Evolutionary conservation across 64 coral and sea anemone genomes (phyloP), one percentile per base, ranked within the genome.

Genomic region (Anthopleura sola): DNA sequence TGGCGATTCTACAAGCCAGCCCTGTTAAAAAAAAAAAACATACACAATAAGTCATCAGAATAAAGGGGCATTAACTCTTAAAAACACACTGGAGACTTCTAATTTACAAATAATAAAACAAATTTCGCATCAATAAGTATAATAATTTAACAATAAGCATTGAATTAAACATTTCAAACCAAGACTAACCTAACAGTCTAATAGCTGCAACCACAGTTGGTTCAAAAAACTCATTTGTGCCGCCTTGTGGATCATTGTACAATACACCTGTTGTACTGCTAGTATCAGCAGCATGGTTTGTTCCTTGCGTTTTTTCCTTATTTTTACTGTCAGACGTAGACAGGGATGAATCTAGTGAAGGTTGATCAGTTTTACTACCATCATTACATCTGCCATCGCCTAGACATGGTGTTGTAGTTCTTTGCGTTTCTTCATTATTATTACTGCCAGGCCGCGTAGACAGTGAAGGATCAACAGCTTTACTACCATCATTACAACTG

Each of bases 181-280:
- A 13, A 32, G 8, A 83, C 58, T 32, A 57, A 92, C 90, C 90
- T 32, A 92, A 51, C 36, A 92, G 85, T 28, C 81, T 76, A 74
- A 92, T 77, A 16, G 49, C 46, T 36, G 85, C 90, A 34, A 92
- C 77, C 32, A 87, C 51, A 78, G 55, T 78, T 28, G 78, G 38
- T 75, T 92, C 85, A 55, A 32, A 2, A 19, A 69, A 49, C 37
- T 31, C 18, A 53, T 17, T 19, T 56, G 16, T 56, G 17, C 18
- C 55, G n/a, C n/a, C n/a, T n/a, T n/a, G n/a, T n/a, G n/a, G 55
- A 20, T 58, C 55, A 4, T 20, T 2, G 55, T 58, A 16, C 21
- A 21, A 2, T 23, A 58, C 14, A 24, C 19, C 55, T 3, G 21
- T 62, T 8, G 7, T 26, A 26, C 3, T 62, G 5, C 58, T 62